Evolutionary conservation across 2,113 vertebrate species (phyloP), one percentile per base, ranked within the genome.

Genomic region (Bettongia penicillata): DNA sequence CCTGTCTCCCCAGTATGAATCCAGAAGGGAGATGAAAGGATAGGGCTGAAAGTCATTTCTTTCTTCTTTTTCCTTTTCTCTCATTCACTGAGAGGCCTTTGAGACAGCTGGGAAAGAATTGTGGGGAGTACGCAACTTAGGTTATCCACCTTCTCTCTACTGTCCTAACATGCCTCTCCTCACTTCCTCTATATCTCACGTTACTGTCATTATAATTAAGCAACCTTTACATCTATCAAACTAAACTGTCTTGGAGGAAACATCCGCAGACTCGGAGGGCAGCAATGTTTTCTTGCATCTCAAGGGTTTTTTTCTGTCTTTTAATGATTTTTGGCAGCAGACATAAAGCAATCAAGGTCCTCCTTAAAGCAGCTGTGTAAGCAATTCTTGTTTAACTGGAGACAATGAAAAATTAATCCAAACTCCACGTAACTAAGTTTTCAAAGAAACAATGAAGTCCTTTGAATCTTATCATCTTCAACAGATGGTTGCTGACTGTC

Each of bases 351-450:
- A 96, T 97, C 97, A 97, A 95, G 93, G 93, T 89, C 96, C 97
- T 94, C 61, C 97, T 52, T 49, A 95, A 97, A 95, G 97, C 97
- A 97, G 98, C 95, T 96, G 0, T 96, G 97, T 97, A 98, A 98
- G 98, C 97, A 97, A 97, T 96, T 98, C 97, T 96, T 57, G 26
- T 97, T 97, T 97, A 97, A 96, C 93, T 51, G 94, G 97, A 98
- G 98, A 98, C 98, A 98, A 98, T 98, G 98, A 97, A 98, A 98
- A 98, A 99, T 98, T 98, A 98, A 98, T 98, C 96, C 96, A 47
- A 94, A 95, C 96, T 96, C 93, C 95, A 94, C 91, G 92, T 97
- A 98, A 98, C 97, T 96, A 98, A 98, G 98, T 98, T 98, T 98
- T 95, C 96, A 91, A 0, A 95, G 97, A 97, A 98, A 98, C 97